A percentile compares a stretch with the other conserved stretches of the same genome.
Evolutionary conservation across 2,797 vertebrate genomes (phyloP).

Genomic region (Premnoplex brunnescens): DNA sequence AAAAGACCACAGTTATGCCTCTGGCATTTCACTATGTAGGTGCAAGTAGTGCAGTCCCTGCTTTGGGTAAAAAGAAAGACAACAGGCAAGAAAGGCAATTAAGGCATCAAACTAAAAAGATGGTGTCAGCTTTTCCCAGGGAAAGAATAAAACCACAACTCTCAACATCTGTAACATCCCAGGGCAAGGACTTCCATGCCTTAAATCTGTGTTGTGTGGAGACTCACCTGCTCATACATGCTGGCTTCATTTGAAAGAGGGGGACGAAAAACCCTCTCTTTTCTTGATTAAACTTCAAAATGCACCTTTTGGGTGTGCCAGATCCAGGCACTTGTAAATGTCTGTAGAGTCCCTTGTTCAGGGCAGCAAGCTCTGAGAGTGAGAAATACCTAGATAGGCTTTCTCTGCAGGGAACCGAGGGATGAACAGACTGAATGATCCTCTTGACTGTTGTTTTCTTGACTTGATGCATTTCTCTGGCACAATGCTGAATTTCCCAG

Average conservation of each 20-base stretch:
- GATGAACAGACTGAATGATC: background rate
- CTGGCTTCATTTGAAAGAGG: background rate
- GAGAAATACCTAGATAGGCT: background rate
- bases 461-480: background rate
- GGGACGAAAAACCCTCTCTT: rapidly evolving
- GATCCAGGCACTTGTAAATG: background rate
- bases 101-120: background rate
- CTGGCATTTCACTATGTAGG: background rate
- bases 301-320: background rate
- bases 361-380: background rate
- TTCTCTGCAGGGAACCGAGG: background rate
- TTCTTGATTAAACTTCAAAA: background rate
- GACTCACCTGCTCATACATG: rapidly evolving
- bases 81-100: background rate
- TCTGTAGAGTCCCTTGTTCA: background rate
- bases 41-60: background rate
- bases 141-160: rapidly evolving
- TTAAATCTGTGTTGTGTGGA: background rate
- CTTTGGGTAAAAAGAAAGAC: background rate
- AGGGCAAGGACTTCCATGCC: background rate
- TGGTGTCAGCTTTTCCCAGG: background rate
- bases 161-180: background rate
- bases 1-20: background rate
- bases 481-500: background rate
- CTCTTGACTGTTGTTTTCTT: background rate